phyloP scores from a whole-genome alignment of 2,113 vertebrate genomes.

The Oenanthe oenanthe region DNA sequence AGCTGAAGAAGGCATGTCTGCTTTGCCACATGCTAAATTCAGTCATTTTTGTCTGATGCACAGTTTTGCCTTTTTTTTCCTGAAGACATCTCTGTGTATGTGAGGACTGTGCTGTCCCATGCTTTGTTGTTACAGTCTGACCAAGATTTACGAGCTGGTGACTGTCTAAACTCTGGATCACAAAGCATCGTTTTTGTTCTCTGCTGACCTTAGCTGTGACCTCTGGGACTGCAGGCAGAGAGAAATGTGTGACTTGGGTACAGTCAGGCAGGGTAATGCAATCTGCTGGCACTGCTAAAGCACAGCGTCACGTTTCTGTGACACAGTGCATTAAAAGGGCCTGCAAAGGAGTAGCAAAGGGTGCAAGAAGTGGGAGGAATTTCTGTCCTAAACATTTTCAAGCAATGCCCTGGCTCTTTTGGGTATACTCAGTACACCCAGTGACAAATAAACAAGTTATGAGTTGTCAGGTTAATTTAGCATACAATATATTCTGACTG shows the following conservation, averaged over 20 bases:
- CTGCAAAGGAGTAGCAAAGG: not conserved
- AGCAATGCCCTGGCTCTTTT: not conserved
- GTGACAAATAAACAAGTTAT: conserved; percentile 28
- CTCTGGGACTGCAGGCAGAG: conserved; percentile 64
- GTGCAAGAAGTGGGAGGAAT: not conserved
- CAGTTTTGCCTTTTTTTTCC: not conserved
- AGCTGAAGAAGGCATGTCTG: conserved; percentile 21
- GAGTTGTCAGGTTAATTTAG: conserved; percentile 43
- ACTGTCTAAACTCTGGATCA: conserved; percentile 67
- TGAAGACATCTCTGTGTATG: not conserved
- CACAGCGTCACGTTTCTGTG: conserved; percentile 45
- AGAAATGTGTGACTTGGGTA: conserved; percentile 64
- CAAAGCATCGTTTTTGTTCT: conserved; percentile 71
- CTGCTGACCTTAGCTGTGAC: conserved; percentile 65
- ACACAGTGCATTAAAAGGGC: conserved; percentile 7
- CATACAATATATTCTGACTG: not conserved
- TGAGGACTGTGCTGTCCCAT: conserved; percentile 41
- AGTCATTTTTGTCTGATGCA: not conserved
- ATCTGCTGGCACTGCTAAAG: conserved; percentile 43
- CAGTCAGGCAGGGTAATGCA: conserved; percentile 45
- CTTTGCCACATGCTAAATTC: not conserved
- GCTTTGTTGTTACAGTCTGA: conserved; percentile 57
- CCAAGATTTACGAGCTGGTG: conserved; percentile 76
- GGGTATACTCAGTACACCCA: not conserved
- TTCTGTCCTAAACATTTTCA: conserved; percentile 28